These are phyloP conservation scores for Caiman crocodilus DNA, from an alignment of 2,797 vertebrate species.

Conservation along the genomic window DNA sequence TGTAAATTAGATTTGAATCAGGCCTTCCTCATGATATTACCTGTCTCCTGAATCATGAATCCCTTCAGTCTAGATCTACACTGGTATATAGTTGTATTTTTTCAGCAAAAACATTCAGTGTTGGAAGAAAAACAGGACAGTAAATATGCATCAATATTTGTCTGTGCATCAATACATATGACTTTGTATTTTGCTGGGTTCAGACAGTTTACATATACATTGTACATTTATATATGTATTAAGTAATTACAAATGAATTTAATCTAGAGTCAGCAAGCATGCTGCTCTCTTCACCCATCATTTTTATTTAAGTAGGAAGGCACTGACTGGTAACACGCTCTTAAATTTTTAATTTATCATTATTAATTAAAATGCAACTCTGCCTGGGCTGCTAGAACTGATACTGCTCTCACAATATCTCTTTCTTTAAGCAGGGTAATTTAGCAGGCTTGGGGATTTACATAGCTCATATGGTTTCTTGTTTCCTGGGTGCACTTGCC, in stretches of 20 bases:
- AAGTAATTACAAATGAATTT: too few relatives aligned
- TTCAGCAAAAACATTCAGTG: neutral
- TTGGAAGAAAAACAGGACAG: neutral
- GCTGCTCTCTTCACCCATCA: neutral
- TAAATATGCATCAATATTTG: neutral
- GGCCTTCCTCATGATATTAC: neutral
- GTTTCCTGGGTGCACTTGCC: neutral
- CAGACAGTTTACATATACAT: neutral
- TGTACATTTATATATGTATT: neutral
- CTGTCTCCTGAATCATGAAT: neutral
- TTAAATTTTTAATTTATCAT: neutral
- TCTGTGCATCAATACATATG: neutral
- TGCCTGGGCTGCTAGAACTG: neutral
- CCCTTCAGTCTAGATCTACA: neutral
- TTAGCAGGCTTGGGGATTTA: neutral
- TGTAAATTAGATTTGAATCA: constrained; percentile 28
- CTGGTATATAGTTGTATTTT: neutral
- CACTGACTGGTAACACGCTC: neutral
- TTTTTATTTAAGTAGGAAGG: neutral
- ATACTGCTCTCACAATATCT: neutral
- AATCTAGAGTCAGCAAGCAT: neutral
- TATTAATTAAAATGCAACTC: neutral
- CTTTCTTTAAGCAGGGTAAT: neutral
- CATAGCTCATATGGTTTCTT: neutral
- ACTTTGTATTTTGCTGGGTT: neutral